Percentiles rank a stretch among this genome's conserved stretches.
These are phyloP conservation scores for Peromyscus attwateri DNA, from an alignment of 2,797 vertebrate species.

Conservation along the genomic window DNA sequence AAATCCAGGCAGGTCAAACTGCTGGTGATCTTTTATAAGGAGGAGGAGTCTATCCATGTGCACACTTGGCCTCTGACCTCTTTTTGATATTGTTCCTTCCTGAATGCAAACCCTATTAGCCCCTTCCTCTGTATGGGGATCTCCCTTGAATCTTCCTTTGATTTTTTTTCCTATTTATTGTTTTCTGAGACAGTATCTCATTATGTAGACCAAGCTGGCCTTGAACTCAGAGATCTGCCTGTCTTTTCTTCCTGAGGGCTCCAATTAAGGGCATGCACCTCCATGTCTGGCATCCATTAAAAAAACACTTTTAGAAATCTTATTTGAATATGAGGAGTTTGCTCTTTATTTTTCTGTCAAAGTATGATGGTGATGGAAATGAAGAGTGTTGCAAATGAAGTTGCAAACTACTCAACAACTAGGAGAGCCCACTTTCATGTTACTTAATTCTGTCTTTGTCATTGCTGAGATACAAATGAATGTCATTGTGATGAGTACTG, in stretches of 20 bases:
- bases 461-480: neutral
- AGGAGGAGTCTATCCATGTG: neutral
- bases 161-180: neutral
- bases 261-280: neutral
- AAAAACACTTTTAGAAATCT: neutral
- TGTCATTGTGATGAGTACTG: neutral
- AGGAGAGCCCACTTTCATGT: neutral
- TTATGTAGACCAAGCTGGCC: neutral
- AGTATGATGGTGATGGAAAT: neutral
- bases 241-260: neutral
- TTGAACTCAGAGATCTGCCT: neutral
- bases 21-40: neutral
- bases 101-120: neutral
- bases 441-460: neutral
- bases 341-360: neutral
- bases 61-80: neutral
- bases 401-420: neutral
- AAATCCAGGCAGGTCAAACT: conserved; percentile 36
- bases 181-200: neutral
- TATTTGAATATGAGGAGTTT: neutral
- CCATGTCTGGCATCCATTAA: neutral
- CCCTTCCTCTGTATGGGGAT: neutral
- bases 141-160: neutral
- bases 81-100: conserved; percentile 16
- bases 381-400: neutral